These are phyloP conservation scores for Sylvilagus floridanus DNA, from an alignment of 2,797 vertebrate genomes.

Conservation along the genomic window DNA sequence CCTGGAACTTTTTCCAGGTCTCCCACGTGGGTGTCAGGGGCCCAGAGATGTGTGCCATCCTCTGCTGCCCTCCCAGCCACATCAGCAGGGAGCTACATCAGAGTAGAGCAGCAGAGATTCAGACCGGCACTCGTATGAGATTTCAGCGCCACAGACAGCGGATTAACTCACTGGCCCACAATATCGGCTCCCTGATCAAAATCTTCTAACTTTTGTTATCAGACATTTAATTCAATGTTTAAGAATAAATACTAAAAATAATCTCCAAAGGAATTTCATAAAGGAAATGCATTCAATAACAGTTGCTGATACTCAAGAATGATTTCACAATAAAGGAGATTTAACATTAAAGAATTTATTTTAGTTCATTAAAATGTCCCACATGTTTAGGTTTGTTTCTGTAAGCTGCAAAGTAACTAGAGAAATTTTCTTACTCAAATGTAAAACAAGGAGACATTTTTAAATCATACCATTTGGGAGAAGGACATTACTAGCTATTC, in stretches of 20 bases:
- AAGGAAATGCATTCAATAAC: constrained; percentile 23
- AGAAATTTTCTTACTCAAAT: constrained; percentile 54
- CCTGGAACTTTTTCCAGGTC: too few relatives aligned
- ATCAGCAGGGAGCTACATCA: too few relatives aligned
- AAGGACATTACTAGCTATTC: background rate
- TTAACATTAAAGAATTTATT: constrained; percentile 14
- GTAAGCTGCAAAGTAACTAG: constrained; percentile 12
- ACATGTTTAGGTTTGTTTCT: constrained; percentile 15
- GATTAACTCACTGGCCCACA: too few relatives aligned
- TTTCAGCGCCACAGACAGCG: too few relatives aligned
- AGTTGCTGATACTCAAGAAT: background rate
- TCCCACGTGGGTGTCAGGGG: too few relatives aligned
- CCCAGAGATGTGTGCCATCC: too few relatives aligned
- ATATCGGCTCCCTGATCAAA: background rate
- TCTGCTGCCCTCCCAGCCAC: too few relatives aligned
- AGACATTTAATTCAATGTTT: constrained; percentile 24
- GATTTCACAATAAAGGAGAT: constrained; percentile 10
- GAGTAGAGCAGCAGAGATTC: too few relatives aligned
- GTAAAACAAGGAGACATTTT: constrained; percentile 46
- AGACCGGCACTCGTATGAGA: too few relatives aligned
- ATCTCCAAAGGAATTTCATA: constrained; percentile 46
- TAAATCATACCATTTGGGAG: background rate
- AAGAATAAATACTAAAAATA: constrained; percentile 14
- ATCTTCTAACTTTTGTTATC: background rate
- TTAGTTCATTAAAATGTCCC: constrained; percentile 14